These are phyloP conservation scores for Sibirionetta formosa DNA, from an alignment of 2,797 vertebrate species.

Conservation along the genomic window DNA sequence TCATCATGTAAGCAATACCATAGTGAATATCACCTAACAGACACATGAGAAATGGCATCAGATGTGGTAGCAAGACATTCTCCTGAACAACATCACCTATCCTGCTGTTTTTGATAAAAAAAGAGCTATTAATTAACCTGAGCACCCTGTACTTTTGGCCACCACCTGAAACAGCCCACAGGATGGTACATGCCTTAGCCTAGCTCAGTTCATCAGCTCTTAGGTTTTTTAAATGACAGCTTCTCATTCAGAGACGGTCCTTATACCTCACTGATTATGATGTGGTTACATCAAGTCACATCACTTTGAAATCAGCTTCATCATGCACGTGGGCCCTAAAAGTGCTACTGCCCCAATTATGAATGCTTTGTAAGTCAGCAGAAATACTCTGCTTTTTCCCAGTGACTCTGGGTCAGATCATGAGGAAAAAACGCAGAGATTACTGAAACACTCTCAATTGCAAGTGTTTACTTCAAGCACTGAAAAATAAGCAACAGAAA, in stretches of 20 bases:
- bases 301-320: background rate
- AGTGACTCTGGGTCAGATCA: no score
- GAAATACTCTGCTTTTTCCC: background rate
- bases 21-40: background rate
- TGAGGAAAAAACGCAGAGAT: background rate
- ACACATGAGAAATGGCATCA: background rate
- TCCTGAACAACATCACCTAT: background rate
- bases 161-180: background rate
- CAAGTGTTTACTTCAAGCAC: background rate
- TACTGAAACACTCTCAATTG: background rate
- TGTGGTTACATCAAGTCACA: background rate
- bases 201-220: background rate
- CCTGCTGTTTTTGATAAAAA: background rate
- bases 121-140: background rate
- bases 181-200: background rate
- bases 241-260: background rate
- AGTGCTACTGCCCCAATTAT: background rate
- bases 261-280: background rate
- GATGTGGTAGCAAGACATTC: background rate
- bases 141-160: background rate
- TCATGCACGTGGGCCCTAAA: background rate
- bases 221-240: background rate
- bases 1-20: background rate
- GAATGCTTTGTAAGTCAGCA: background rate
- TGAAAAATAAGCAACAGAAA: background rate